Conservation (phyloP, 1,140 invertebrate genomes). For the Hypsibius dujardini region DNA sequence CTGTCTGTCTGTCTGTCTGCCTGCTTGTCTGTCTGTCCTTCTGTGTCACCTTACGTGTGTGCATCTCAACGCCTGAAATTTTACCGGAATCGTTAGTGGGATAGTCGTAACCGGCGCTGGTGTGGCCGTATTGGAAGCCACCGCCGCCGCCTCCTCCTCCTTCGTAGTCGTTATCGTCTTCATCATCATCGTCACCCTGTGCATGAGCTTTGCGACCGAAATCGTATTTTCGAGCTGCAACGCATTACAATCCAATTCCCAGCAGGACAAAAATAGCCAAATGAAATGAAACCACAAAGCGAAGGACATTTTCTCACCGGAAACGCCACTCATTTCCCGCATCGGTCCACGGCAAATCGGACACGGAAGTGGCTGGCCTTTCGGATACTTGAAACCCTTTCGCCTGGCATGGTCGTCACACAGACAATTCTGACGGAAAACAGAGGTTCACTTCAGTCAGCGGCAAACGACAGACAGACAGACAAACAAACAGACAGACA, state of each 20-base stretch:
- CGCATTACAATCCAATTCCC: slow-evolving; percentile 49
- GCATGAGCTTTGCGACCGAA: slow-evolving; percentile 33
- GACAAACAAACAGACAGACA: too few species aligned
- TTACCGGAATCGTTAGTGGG: too few species aligned
- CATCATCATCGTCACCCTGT: slow-evolving; percentile 35
- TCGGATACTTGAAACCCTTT: slow-evolving; percentile 78
- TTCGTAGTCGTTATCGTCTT: slow-evolving; percentile 30
- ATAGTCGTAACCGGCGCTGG: too few species aligned
- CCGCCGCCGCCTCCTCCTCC: slow-evolving; percentile 24
- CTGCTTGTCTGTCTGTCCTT: too few species aligned
- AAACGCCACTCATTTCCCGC: slow-evolving; percentile 86
- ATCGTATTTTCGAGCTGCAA: slow-evolving; percentile 34
- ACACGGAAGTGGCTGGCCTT: slow-evolving; percentile 70
- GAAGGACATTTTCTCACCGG: slow-evolving; percentile 45
- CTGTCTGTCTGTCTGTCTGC: too few species aligned
- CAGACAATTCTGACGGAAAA: slow-evolving; percentile 35
- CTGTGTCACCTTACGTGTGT: too few species aligned
- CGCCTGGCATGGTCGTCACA: slow-evolving; percentile 87
- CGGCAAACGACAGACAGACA: too few species aligned
- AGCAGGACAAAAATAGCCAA: slow-evolving; percentile 31
- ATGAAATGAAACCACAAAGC: slow-evolving; percentile 24
- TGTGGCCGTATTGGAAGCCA: not conserved
- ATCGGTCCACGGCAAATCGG: slow-evolving; percentile 78
- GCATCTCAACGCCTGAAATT: too few species aligned
- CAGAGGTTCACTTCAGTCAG: slow-evolving; percentile 34